Conservation (phyloP, 1,140 invertebrate species). For the Pachypsylla venusta region DNA sequence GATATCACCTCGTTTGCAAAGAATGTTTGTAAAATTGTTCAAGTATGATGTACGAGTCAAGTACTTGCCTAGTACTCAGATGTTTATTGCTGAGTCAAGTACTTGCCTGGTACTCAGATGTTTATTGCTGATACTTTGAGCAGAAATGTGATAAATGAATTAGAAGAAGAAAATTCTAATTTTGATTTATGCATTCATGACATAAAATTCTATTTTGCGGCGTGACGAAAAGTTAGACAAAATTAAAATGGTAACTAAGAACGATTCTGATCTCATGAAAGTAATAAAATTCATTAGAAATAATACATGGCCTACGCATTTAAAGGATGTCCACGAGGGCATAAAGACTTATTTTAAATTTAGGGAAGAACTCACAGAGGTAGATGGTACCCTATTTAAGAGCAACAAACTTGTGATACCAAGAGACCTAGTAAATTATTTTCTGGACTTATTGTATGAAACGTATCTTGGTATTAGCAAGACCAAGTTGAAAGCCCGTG, state of each 20-base stretch:
- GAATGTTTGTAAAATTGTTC: conserved; percentile 29
- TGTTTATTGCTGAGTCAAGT: no score
- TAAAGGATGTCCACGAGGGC: no score
- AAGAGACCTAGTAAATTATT: conserved; percentile 18
- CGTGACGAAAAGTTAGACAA: no score
- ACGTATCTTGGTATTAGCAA: neutral
- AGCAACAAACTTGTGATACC: conserved; percentile 28
- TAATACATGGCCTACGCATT: no score
- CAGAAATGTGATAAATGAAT: neutral
- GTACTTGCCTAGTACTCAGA: conserved; percentile 26
- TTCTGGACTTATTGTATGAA: neutral
- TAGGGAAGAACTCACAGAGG: conserved; percentile 11
- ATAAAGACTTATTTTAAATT: conserved; percentile 16
- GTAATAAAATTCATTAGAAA: conserved; percentile 7
- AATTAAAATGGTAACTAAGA: no score
- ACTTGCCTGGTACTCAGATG: conserved; percentile 17
- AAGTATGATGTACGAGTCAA: conserved; percentile 30
- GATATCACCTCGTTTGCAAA: conserved; percentile 29
- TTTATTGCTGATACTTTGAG: conserved; percentile 16
- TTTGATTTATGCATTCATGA: neutral
- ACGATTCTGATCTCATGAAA: no score
- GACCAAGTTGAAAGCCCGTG: neutral
- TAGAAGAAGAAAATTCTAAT: neutral
- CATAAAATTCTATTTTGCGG: neutral
- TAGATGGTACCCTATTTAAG: conserved; percentile 26